phyloP scores from a whole-genome alignment of 2,797 vertebrate genomes.

The Holocentrus rufus region DNA sequence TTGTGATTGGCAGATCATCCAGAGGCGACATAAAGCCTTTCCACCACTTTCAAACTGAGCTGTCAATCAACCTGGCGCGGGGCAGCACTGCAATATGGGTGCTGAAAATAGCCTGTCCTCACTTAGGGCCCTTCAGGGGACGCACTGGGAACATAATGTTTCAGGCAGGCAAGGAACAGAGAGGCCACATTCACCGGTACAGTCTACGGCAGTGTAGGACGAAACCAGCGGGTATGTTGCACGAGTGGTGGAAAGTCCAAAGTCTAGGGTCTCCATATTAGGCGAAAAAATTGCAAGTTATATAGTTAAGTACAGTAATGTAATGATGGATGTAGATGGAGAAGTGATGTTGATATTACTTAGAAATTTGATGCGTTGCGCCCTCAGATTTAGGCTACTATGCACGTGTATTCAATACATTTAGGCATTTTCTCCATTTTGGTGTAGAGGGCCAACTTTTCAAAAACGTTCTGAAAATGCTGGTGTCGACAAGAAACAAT shows the following conservation, averaged over 20 bases:
- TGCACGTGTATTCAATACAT: too few relatives aligned
- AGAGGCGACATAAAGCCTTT: conserved; percentile 67
- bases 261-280: not conserved
- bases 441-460: too few relatives aligned
- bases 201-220: conserved; percentile 14
- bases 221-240: not conserved
- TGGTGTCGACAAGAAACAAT: too few relatives aligned
- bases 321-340: too few relatives aligned
- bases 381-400: too few relatives aligned
- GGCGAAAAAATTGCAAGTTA: not conserved
- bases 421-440: too few relatives aligned
- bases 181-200: conserved; percentile 33
- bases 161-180: conserved; percentile 28
- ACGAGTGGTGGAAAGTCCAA: not conserved
- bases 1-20: conserved; percentile 73
- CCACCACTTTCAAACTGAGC: conserved; percentile 65
- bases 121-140: conserved; percentile 58
- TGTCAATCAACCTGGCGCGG: conserved; percentile 64
- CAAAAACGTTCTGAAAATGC: too few relatives aligned
- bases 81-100: conserved; percentile 33
- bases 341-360: too few relatives aligned
- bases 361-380: too few relatives aligned
- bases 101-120: conserved; percentile 66
- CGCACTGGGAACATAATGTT: conserved; percentile 43
- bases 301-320: too few relatives aligned